Evolutionary conservation across 2,888 invertebrate species (phyloP).

Genomic region (Chaetoderma sp.): DNA sequence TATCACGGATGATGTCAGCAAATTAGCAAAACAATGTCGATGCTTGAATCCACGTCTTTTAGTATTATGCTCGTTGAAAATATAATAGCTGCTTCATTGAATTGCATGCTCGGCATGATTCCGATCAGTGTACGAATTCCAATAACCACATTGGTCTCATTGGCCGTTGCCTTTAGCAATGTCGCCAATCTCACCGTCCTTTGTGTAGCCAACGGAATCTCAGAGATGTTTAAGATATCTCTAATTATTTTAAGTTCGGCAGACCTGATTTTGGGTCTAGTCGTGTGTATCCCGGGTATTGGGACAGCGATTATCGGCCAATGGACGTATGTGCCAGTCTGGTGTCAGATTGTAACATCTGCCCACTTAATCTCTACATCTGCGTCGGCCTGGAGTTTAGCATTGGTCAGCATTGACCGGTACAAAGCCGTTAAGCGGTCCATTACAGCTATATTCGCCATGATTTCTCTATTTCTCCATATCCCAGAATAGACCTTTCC

Average conservation of each 20-base stretch:
- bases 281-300: conserved; percentile 40
- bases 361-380: conserved; percentile 39
- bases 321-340: conserved; percentile 43
- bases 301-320: conserved; percentile 27
- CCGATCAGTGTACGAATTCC: neutral
- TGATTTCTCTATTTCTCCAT: conserved; percentile 33
- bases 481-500: too few species aligned
- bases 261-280: conserved; percentile 40
- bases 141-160: conserved; percentile 15
- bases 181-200: conserved; percentile 34
- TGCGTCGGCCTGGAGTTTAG: conserved; percentile 45
- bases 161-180: conserved; percentile 28
- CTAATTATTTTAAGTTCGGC: conserved; percentile 40
- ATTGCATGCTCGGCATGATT: too few species aligned
- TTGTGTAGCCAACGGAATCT: conserved; percentile 33
- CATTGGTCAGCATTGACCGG: conserved; percentile 43
- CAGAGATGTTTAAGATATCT: conserved; percentile 35
- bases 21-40: too few species aligned
- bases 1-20: too few species aligned
- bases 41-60: too few species aligned
- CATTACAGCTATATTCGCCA: conserved; percentile 29
- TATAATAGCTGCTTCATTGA: too few species aligned
- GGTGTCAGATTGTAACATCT: conserved; percentile 43
- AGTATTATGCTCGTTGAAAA: too few species aligned
- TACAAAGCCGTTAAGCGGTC: conserved; percentile 40